These are phyloP conservation scores for Oplegnathus fasciatus DNA, from an alignment of 2,113 vertebrate species.

Conservation along the genomic window DNA sequence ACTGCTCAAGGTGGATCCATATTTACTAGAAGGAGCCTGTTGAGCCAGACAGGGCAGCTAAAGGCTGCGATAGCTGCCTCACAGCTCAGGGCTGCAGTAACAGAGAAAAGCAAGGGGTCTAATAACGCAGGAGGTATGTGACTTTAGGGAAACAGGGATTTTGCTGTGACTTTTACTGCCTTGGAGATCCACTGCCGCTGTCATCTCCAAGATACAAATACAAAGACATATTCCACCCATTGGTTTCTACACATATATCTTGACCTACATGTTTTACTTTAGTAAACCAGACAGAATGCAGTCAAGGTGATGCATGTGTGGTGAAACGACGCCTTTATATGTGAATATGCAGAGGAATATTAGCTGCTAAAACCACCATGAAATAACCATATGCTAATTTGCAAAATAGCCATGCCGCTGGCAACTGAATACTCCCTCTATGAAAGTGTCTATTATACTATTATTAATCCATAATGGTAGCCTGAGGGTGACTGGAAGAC, in stretches of 20 bases:
- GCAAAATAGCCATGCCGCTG: constrained; percentile 10
- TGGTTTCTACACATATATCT: constrained; percentile 11
- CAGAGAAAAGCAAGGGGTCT: constrained; percentile 39
- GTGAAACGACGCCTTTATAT: background rate
- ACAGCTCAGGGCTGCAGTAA: constrained; percentile 11
- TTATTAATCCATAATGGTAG: constrained; percentile 20
- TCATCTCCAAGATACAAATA: constrained; percentile 34
- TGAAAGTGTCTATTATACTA: constrained; percentile 22
- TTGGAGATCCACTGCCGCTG: constrained; percentile 30
- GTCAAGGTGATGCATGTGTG: background rate
- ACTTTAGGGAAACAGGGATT: constrained; percentile 52
- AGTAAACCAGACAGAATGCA: background rate
- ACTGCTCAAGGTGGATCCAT: constrained; percentile 54
- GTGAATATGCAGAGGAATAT: constrained; percentile 12
- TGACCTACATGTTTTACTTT: constrained; percentile 1
- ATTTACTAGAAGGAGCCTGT: constrained; percentile 61
- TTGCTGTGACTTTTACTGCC: constrained; percentile 55
- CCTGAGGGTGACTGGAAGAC: constrained; percentile 17
- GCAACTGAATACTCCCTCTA: constrained; percentile 15
- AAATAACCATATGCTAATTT: constrained; percentile 42
- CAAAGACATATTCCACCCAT: constrained; percentile 17
- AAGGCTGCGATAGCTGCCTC: constrained; percentile 33
- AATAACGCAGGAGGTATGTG: constrained; percentile 42
- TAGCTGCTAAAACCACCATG: constrained; percentile 8
- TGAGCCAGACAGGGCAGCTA: constrained; percentile 46